phyloP scores from a whole-genome alignment of 2,113 vertebrate genomes.

The Myiopsitta monachus region DNA sequence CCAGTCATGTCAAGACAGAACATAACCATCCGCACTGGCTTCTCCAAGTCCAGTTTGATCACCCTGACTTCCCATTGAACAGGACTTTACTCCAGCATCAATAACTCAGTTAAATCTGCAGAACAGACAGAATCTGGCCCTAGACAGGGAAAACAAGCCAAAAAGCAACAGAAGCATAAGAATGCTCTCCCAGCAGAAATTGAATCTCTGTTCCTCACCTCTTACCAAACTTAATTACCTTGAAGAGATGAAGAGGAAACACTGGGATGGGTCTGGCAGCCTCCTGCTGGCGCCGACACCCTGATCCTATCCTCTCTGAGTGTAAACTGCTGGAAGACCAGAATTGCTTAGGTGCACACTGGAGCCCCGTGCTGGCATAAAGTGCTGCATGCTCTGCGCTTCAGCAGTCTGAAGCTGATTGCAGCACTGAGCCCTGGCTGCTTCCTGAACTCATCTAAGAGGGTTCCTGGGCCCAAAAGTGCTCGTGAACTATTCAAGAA shows the following conservation, averaged over 20 bases:
- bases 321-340: neutral
- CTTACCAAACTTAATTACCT: neutral
- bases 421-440: constrained; percentile 24
- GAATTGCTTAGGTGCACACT: neutral
- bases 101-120: neutral
- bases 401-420: neutral
- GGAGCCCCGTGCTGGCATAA: neutral
- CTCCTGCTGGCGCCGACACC: neutral
- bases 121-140: neutral
- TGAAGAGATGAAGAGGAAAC: neutral
- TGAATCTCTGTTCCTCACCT: neutral
- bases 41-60: neutral
- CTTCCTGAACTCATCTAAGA: neutral
- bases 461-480: neutral
- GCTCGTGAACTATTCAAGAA: constrained; percentile 1
- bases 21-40: neutral
- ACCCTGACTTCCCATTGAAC: neutral
- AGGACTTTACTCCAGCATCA: neutral
- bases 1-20: neutral
- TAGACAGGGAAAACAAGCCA: neutral
- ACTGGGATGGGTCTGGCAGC: neutral
- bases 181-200: neutral
- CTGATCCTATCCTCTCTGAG: neutral
- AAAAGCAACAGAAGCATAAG: neutral
- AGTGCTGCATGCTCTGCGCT: neutral